phyloP scores from a whole-genome alignment of 2,113 vertebrate genomes.

The Microtus ochrogaster region DNA sequence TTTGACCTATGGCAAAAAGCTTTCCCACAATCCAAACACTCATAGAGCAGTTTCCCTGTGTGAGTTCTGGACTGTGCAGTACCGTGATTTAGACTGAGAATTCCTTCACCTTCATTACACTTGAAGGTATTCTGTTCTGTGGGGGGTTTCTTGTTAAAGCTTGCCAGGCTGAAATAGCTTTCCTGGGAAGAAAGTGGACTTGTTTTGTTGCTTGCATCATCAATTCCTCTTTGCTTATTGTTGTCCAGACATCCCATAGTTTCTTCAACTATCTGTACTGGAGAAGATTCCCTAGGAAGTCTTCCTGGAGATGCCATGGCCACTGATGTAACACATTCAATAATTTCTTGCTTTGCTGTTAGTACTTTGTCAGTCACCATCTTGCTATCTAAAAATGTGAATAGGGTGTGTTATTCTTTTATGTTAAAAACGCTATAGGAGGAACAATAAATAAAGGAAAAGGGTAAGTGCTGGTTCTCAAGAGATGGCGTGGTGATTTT shows the following conservation, averaged over 20 bases:
- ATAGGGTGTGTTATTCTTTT: slow-evolving; percentile 18
- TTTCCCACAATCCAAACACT: slow-evolving; percentile 78
- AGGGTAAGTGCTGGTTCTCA: not conserved
- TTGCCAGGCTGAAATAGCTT: slow-evolving; percentile 45
- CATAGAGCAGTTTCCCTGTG: slow-evolving; percentile 52
- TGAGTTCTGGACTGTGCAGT: not conserved
- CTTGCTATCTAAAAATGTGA: slow-evolving; percentile 65
- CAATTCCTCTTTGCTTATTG: slow-evolving; percentile 20
- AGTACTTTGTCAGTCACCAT: slow-evolving; percentile 19
- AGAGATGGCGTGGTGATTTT: not conserved
- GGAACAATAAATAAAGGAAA: slow-evolving; percentile 47
- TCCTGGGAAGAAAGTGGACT: slow-evolving; percentile 48
- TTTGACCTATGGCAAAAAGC: slow-evolving; percentile 77
- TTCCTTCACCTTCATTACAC: slow-evolving; percentile 16
- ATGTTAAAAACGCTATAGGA: not conserved
- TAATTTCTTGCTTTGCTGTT: slow-evolving; percentile 62
- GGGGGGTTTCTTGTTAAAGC: slow-evolving; percentile 31
- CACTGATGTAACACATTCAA: slow-evolving; percentile 55
- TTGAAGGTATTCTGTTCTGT: slow-evolving; percentile 31
- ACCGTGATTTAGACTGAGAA: slow-evolving; percentile 2
- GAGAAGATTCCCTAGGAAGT: slow-evolving; percentile 36
- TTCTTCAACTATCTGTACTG: slow-evolving; percentile 40
- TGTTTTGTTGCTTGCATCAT: slow-evolving; percentile 18
- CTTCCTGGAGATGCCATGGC: slow-evolving; percentile 26
- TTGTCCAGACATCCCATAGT: slow-evolving; percentile 28